These are phyloP conservation scores for Lasioglossum zephyrum DNA, from an alignment of 2,888 invertebrate genomes.

Conservation along the genomic window DNA sequence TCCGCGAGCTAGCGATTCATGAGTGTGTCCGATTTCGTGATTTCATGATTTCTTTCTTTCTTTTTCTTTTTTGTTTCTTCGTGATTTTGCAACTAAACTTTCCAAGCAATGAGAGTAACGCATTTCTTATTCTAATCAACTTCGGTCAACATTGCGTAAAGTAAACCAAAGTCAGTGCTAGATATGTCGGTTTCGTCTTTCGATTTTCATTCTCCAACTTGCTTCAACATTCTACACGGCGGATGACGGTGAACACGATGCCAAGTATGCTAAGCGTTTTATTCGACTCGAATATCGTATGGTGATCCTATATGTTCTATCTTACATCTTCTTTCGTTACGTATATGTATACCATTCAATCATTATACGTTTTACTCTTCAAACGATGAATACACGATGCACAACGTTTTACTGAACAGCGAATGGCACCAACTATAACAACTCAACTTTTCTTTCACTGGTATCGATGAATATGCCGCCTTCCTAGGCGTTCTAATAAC, in stretches of 20 bases:
- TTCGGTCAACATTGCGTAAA: constrained; percentile 4
- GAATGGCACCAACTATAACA: constrained; percentile 39
- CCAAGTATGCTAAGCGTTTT: constrained; percentile 8
- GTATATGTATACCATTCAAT: constrained; percentile 24
- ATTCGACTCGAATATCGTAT: constrained; percentile 44
- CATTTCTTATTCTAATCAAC: constrained; percentile 32
- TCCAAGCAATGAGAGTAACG: constrained; percentile 13
- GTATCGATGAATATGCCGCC: constrained; percentile 29
- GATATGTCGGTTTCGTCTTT: constrained; percentile 21
- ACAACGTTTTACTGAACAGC: constrained; percentile 21
- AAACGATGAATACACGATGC: constrained; percentile 24
- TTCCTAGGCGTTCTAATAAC: constrained; percentile 9
- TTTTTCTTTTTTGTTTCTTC: constrained; percentile 21
- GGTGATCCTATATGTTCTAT: constrained; percentile 18
- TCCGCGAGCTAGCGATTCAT: constrained; percentile 47
- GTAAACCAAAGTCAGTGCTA: constrained; percentile 19
- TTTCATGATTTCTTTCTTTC: not conserved
- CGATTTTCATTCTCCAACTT: not conserved
- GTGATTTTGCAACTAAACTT: constrained; percentile 49
- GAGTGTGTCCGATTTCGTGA: constrained; percentile 49
- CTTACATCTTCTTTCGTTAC: constrained; percentile 8
- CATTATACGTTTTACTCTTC: constrained; percentile 37
- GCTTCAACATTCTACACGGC: not conserved
- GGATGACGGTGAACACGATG: not conserved
- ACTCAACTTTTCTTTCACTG: constrained; percentile 23